Percentiles rank a stretch among this genome's conserved stretches.
Conservation (phyloP, 2,113 vertebrate species). For the Turdus rufiventris region DNA sequence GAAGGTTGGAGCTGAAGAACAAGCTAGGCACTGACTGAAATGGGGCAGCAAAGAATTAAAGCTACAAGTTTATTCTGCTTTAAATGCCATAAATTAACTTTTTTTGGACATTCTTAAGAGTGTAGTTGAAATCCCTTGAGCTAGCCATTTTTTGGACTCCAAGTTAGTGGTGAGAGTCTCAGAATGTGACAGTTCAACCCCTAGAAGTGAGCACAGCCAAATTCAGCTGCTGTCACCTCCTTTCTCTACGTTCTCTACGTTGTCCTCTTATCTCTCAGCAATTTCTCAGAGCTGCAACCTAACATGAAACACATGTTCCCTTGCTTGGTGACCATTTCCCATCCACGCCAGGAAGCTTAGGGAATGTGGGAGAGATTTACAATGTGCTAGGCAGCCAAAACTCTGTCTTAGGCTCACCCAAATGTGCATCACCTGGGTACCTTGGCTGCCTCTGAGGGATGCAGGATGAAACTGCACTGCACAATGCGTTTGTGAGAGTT, state of each 20-base stretch:
- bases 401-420: background rate
- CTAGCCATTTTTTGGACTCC: background rate
- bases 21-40: background rate
- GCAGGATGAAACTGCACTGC: background rate
- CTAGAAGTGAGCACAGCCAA: background rate
- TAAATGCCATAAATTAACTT: background rate
- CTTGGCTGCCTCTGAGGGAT: background rate
- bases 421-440: background rate
- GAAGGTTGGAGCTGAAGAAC: background rate
- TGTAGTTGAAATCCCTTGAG: background rate
- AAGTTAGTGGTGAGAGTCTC: background rate
- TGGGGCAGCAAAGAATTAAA: background rate
- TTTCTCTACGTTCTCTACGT: background rate
- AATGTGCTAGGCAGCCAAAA: background rate
- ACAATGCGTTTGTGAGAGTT: background rate
- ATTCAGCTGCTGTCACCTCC: background rate
- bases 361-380: background rate
- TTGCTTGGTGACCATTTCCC: background rate
- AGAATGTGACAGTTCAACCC: background rate
- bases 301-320: constrained; percentile 10
- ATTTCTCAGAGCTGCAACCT: background rate
- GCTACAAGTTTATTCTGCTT: background rate
- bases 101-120: background rate
- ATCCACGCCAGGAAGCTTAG: background rate
- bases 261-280: background rate